These are phyloP conservation scores for Mylabris phalerata DNA, from an alignment of 1,140 invertebrate species.

Conservation along the genomic window DNA sequence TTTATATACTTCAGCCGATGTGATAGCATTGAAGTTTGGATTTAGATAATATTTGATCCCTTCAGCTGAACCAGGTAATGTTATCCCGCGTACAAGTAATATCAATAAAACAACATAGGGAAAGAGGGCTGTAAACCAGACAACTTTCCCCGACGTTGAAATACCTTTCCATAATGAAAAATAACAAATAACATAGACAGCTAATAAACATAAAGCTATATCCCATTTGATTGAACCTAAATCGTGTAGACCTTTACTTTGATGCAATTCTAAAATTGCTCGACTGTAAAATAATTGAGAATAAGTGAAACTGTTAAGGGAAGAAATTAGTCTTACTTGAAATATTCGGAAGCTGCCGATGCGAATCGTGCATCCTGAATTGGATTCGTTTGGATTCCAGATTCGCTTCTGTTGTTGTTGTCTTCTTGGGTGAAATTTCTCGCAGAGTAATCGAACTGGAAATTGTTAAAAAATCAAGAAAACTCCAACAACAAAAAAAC, in stretches of 20 bases:
- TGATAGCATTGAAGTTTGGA: slow-evolving; percentile 83
- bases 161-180: slow-evolving; percentile 97
- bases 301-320: neutral
- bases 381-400: slow-evolving; percentile 8
- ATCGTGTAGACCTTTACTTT: slow-evolving; percentile 78
- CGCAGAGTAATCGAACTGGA: slow-evolving; percentile 32
- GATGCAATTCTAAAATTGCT: slow-evolving; percentile 82
- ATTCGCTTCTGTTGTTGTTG: slow-evolving; percentile 16
- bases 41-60: slow-evolving; percentile 83
- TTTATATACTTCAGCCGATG: slow-evolving; percentile 71
- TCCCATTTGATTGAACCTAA: slow-evolving; percentile 86
- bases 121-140: slow-evolving; percentile 98
- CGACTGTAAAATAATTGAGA: slow-evolving; percentile 56
- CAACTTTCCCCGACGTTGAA: slow-evolving; percentile 96
- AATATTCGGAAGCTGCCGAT: slow-evolving; percentile 90
- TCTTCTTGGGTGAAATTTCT: slow-evolving; percentile 19
- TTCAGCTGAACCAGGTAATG: slow-evolving; percentile 86
- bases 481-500: no score
- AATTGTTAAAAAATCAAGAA: slow-evolving; percentile 1
- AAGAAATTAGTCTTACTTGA: slow-evolving; percentile 60
- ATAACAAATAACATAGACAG: slow-evolving; percentile 92
- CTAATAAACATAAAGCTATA: slow-evolving; percentile 78
- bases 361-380: slow-evolving; percentile 47
- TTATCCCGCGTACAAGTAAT: slow-evolving; percentile 85
- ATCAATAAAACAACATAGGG: slow-evolving; percentile 93